Evolutionary conservation across 2,113 vertebrate genomes (phyloP).

Genomic region (Oreocharis arfaki): DNA sequence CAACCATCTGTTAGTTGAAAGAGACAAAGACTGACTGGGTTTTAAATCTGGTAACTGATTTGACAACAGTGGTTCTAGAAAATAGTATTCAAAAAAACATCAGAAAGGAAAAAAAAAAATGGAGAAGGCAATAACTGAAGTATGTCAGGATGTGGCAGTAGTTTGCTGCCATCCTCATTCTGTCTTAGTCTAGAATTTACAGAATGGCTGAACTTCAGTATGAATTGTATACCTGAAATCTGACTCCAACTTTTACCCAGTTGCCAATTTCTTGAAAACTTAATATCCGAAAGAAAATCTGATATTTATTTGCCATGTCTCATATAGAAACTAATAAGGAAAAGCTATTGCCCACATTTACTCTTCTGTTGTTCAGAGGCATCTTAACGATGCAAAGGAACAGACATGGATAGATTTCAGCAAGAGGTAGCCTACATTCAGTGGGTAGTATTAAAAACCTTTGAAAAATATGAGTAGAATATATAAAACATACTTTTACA

Average conservation of each 20-base stretch:
- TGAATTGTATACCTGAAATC: fast-evolving
- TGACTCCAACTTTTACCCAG: background rate
- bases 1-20: background rate
- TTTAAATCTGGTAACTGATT: background rate
- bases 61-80: background rate
- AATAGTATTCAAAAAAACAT: background rate
- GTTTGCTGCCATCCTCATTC: background rate
- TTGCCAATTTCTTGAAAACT: background rate
- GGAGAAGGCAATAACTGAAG: background rate
- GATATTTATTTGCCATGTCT: background rate
- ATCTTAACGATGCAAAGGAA: background rate
- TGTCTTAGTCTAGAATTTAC: background rate
- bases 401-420: background rate
- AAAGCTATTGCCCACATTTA: background rate
- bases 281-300: background rate
- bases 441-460: background rate
- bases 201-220: background rate
- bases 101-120: background rate
- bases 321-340: background rate
- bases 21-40: background rate
- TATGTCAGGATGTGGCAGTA: background rate
- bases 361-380: background rate
- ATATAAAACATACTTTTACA: background rate
- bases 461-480: background rate
- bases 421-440: background rate